Base-by-base conservation (phyloP, 2,797 vertebrate genomes). In the Erethizon dorsatum region DNA sequence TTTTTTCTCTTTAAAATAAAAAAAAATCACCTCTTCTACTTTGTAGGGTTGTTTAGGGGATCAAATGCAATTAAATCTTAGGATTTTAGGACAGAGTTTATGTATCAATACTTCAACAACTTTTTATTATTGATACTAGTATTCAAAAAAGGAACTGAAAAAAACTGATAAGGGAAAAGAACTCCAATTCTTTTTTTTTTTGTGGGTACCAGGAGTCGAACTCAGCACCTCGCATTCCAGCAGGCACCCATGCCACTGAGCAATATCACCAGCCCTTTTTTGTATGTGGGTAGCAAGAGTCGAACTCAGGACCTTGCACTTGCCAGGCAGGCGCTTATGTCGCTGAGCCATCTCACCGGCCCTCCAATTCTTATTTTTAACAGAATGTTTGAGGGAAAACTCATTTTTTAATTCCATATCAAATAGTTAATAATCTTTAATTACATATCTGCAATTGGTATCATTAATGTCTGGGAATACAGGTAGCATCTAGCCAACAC, bases 391-490 rank as follows among this genome's bases (percentile, higher is more conserved):
- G 41, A 71, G 59, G 61, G 3, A 87, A 83, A 80, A 33, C 3
- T 33, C 4, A 24, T 50, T 89, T 84, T 88, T 83, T 41, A 41
- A 67, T 65, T 56, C n/a, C 5, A 52, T 2, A 57, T 73, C 52
- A 95, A 96, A 73, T 56, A 24, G 31, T 77, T 69, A 82, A 84
- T 45, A 75, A 77, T 61, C 33, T 73, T 88, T 90, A n/a, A 77
- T 47, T 61, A 13, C 26, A 10, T 54, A n/a, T 92, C 69, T 65
- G 69, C 18, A 50, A 57, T 73, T 90, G 52, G 18, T 13, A 13
- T 79, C 33, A 65, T 41, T 41, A 24, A 8, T 90, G 24, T 31
- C 71, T 91, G 79, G 65, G 94, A 93, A 94, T 7, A 52, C 2
- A 75, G 63, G 37, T 11, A 88, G 37, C 33, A 86, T 56, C 75